A percentile compares a stretch with the other conserved stretches of the same genome.
Conservation (phyloP, 2,888 invertebrate species). For the Rotaria socialis region DNA sequence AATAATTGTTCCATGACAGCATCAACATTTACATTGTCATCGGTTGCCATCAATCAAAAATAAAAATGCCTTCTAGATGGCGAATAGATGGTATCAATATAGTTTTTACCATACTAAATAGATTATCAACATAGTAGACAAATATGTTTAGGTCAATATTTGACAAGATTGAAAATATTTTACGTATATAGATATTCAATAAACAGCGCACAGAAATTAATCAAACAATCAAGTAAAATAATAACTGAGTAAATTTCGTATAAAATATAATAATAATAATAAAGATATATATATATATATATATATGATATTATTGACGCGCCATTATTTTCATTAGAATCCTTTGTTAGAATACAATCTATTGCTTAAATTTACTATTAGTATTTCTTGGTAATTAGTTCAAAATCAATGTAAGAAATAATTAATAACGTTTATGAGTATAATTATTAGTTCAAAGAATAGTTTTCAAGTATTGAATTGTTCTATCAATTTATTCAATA, state of each 20-base stretch:
- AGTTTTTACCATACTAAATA: background rate
- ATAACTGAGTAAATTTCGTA: background rate
- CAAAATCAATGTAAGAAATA: too few relatives aligned
- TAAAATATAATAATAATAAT: background rate
- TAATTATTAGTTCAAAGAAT: too few relatives aligned
- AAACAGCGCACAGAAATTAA: background rate
- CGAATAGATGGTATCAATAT: background rate
- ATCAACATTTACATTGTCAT: conserved; percentile 53
- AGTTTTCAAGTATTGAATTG: too few relatives aligned
- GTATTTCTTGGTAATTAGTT: too few relatives aligned
- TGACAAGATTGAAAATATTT: background rate
- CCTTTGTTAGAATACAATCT: too few relatives aligned
- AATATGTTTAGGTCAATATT: too few relatives aligned
- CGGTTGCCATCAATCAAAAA: conserved; percentile 36
- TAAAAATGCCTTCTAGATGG: background rate
- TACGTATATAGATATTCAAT: background rate
- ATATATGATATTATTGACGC: too few relatives aligned
- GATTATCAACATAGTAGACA: background rate
- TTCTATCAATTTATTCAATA: too few relatives aligned
- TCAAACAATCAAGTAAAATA: background rate
- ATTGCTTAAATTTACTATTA: too few relatives aligned
- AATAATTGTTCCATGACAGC: conserved; percentile 54
- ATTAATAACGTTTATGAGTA: too few relatives aligned
- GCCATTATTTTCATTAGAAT: too few relatives aligned
- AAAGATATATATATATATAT: too few relatives aligned